Percentiles rank a stretch among this genome's conserved stretches.
Conservation (phyloP, 2,113 vertebrate species). For the Dipodomys stephensi region DNA sequence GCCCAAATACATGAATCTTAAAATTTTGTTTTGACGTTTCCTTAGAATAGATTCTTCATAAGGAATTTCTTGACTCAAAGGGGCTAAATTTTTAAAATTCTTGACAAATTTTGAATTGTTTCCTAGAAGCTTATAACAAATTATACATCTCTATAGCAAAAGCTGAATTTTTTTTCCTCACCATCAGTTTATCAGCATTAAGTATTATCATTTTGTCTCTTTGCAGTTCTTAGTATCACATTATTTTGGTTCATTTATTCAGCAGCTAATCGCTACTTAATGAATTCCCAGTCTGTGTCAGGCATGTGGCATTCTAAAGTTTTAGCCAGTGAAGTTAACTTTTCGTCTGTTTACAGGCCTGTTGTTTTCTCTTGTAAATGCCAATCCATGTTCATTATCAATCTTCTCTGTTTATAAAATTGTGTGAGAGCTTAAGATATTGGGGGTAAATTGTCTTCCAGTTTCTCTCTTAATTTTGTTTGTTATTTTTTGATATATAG, state of each 20-base stretch:
- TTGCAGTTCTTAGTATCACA: not conserved
- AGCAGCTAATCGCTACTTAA: not conserved
- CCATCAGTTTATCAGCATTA: not conserved
- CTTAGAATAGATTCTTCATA: not conserved
- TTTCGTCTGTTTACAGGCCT: not conserved
- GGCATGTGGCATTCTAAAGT: not conserved
- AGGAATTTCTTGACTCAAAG: constrained; percentile 24
- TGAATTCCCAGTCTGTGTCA: not conserved
- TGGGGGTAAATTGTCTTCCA: not conserved
- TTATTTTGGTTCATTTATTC: constrained; percentile 16
- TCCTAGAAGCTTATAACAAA: not conserved
- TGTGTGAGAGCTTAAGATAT: not conserved
- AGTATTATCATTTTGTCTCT: not conserved
- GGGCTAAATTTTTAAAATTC: constrained; percentile 3
- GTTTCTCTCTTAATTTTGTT: not conserved
- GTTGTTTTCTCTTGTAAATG: not conserved
- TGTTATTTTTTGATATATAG: not conserved
- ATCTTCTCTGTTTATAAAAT: not conserved
- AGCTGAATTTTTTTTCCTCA: not conserved
- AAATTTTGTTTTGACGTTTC: not conserved
- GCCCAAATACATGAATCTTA: not conserved
- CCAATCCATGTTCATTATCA: not conserved
- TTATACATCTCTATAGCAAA: not conserved
- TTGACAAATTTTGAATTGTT: not conserved
- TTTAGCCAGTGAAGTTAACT: not conserved